These are phyloP conservation scores for Leucophenga montana DNA, from an alignment of 2,888 invertebrate genomes.

Conservation along the genomic window DNA sequence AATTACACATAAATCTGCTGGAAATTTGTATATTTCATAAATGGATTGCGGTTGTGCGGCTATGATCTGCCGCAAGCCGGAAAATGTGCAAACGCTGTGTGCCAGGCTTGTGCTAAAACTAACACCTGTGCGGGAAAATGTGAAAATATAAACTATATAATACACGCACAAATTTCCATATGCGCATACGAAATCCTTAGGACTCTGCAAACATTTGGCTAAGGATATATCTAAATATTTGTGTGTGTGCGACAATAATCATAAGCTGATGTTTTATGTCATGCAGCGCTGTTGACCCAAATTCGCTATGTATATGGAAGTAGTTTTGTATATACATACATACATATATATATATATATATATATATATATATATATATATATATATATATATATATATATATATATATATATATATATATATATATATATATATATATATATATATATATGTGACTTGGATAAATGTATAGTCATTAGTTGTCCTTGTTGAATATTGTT, in stretches of 20 bases:
- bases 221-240: not conserved
- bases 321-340: too few species aligned
- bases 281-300: too few species aligned
- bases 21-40: conserved; percentile 12
- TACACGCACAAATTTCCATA: not conserved
- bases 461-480: conserved; percentile 22
- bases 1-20: conserved; percentile 23
- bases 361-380: not conserved
- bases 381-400: not conserved
- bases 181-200: not conserved
- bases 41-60: not conserved
- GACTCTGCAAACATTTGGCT: not conserved
- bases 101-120: not conserved
- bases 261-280: conserved; percentile 10
- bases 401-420: not conserved
- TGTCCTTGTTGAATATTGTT: conserved; percentile 3
- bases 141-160: not conserved
- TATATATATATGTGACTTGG: conserved; percentile 4
- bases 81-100: not conserved
- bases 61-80: not conserved
- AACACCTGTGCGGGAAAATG: not conserved
- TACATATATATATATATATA: too few species aligned
- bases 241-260: conserved; percentile 18
- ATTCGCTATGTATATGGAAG: too few species aligned
- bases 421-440: not conserved